Conservation (phyloP, 2,113 vertebrate genomes). For the Sander lucioperca region DNA sequence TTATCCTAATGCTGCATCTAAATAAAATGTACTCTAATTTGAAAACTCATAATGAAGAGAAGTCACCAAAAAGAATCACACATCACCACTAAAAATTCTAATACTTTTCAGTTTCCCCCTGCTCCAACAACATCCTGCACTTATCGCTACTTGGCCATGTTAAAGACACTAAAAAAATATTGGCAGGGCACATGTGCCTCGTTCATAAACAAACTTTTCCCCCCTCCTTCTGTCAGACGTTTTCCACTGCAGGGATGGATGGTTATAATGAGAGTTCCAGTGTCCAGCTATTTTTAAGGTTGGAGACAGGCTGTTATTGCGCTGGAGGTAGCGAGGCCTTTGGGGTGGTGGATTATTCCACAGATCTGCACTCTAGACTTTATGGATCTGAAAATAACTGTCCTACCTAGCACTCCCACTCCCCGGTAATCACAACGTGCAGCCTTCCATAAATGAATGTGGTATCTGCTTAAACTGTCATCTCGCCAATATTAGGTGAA, state of each 20-base stretch:
- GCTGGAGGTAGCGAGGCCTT: constrained; percentile 72
- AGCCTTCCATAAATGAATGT: constrained; percentile 74
- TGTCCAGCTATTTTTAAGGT: constrained; percentile 76
- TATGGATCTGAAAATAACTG: constrained; percentile 83
- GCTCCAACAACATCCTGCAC: constrained; percentile 1
- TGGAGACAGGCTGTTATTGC: constrained; percentile 75
- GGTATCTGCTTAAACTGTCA: constrained; percentile 77
- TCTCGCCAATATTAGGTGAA: constrained; percentile 65
- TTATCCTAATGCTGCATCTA: no score
- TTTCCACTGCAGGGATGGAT: constrained; percentile 76
- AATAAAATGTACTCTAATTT: no score
- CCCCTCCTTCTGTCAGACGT: constrained; percentile 54
- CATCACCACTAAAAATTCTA: neutral
- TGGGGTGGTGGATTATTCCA: constrained; percentile 77
- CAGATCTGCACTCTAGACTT: constrained; percentile 78
- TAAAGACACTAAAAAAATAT: constrained; percentile 19
- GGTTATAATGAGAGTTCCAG: constrained; percentile 81
- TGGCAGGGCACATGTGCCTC: constrained; percentile 43
- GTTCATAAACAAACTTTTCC: constrained; percentile 67
- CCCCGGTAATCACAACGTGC: constrained; percentile 78
- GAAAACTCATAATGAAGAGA: no score
- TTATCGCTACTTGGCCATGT: constrained; percentile 52
- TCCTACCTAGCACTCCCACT: constrained; percentile 70
- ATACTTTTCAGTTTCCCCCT: constrained; percentile 6
- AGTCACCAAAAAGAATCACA: neutral